phyloP scores from a whole-genome alignment of 2,113 vertebrate genomes.

The Chaetops frenatus region DNA sequence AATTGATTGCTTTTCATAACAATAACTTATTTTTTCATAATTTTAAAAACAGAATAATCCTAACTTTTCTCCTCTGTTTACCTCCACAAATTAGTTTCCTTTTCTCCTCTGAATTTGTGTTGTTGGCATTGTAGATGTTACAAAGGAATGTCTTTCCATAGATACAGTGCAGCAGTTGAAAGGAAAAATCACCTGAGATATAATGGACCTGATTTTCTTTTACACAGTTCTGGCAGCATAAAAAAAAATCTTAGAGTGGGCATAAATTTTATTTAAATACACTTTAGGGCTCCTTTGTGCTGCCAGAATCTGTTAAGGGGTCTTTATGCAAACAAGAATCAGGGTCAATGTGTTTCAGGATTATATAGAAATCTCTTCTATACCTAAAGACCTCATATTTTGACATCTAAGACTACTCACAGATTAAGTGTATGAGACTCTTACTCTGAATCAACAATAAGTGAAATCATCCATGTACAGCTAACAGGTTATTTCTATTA shows the following conservation, averaged over 20 bases:
- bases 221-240: background rate
- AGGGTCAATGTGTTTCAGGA: background rate
- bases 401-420: background rate
- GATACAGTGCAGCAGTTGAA: background rate
- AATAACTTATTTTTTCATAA: background rate
- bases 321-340: background rate
- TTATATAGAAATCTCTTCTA: background rate
- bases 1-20: background rate
- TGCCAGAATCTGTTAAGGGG: background rate
- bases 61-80: background rate
- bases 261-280: constrained; percentile 21
- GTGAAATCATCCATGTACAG: background rate
- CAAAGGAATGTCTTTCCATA: background rate
- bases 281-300: background rate
- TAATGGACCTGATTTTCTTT: background rate
- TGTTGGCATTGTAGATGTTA: background rate
- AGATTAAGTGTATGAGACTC: background rate
- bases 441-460: background rate
- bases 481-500: background rate
- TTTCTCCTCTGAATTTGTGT: background rate
- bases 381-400: background rate
- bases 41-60: background rate
- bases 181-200: background rate
- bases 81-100: background rate
- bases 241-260: background rate